Evolutionary conservation across 2,113 vertebrate species (phyloP).

Genomic region (Peromyscus polionotus): DNA sequence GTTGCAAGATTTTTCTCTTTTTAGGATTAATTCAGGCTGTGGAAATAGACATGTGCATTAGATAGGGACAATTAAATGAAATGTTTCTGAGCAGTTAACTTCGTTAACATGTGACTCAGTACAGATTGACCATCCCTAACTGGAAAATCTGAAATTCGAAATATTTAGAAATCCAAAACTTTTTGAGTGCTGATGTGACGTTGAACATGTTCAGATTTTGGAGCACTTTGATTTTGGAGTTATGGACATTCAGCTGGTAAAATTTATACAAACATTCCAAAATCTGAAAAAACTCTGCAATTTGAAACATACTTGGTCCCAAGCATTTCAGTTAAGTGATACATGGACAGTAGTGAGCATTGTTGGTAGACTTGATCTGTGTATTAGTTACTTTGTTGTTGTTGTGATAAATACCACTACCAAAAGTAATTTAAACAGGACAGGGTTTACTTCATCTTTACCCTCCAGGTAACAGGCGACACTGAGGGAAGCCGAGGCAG

Average conservation of each 20-base stretch:
- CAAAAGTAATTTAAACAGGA: background rate
- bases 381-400: background rate
- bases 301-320: background rate
- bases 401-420: background rate
- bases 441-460: background rate
- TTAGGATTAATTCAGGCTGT: background rate
- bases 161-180: background rate
- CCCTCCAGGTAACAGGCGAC: background rate
- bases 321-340: background rate
- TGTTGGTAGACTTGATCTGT: background rate
- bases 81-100: slow-evolving; percentile 12
- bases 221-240: background rate
- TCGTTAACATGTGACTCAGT: slow-evolving; percentile 20
- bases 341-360: background rate
- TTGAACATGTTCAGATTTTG: background rate
- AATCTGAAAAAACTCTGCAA: background rate
- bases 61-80: background rate
- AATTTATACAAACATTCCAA: background rate
- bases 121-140: background rate
- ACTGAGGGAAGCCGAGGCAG: background rate
- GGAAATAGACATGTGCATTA: background rate
- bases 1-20: background rate
- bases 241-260: background rate
- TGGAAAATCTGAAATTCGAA: background rate
- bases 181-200: background rate